Percentiles rank a stretch among this genome's conserved stretches.
phyloP scores from a whole-genome alignment of 1,140 invertebrate genomes.

The Glossosoma conforme region DNA sequence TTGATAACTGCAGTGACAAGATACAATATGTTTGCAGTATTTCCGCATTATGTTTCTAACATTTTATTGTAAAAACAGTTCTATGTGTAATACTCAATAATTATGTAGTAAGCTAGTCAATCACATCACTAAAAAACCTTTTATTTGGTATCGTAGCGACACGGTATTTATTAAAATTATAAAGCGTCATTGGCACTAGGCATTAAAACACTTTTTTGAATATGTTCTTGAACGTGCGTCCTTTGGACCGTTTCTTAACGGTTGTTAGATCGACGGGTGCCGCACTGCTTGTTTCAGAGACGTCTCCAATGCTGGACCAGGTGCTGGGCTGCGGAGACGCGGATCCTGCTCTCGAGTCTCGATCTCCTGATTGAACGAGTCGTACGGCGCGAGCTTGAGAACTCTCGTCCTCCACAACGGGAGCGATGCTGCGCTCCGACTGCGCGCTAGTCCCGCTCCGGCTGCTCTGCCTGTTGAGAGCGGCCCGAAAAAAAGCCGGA shows the following conservation, averaged over 20 bases:
- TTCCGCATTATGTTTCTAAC: too few species aligned
- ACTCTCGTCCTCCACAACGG: conserved; percentile 1
- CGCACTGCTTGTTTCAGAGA: conserved; percentile 43
- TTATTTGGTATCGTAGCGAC: too few species aligned
- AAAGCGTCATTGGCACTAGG: too few species aligned
- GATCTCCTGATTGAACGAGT: conserved; percentile 42
- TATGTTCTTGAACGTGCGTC: conserved; percentile 53
- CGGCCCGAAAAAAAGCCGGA: conserved; percentile 60
- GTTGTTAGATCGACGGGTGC: conserved; percentile 37
- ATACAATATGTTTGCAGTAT: too few species aligned
- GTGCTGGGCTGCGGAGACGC: conserved; percentile 46
- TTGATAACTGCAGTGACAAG: too few species aligned
- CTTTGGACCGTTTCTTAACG: conserved; percentile 48
- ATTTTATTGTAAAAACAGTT: too few species aligned
- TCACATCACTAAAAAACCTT: too few species aligned
- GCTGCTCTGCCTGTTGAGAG: conserved; percentile 48
- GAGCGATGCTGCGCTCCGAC: background rate
- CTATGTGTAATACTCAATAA: too few species aligned
- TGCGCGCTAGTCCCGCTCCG: conserved; percentile 41
- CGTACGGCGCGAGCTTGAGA: conserved; percentile 29
- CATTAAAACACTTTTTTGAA: conserved; percentile 61
- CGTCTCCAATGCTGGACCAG: conserved; percentile 49
- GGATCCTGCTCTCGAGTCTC: conserved; percentile 38
- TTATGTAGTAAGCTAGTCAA: too few species aligned
- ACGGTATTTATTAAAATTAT: too few species aligned